Conservation (phyloP, 1,140 invertebrate genomes). For the Drosophila setifemur region DNA sequence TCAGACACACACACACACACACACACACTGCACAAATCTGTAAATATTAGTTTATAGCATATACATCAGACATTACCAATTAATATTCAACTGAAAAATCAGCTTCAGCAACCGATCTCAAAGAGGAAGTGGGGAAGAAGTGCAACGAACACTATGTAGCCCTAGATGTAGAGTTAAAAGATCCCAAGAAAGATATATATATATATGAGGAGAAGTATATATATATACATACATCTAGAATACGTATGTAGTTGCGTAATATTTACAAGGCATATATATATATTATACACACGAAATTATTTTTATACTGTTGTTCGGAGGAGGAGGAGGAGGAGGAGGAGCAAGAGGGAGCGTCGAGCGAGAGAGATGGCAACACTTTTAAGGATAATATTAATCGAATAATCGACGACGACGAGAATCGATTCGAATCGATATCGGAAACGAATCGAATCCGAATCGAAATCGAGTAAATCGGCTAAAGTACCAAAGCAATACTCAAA, state of each 20-base stretch:
- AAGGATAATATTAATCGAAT: conserved; percentile 56
- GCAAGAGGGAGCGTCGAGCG: background rate
- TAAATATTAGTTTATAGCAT: conserved; percentile 29
- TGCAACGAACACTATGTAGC: conserved; percentile 71
- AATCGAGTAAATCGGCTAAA: conserved; percentile 82
- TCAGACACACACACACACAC: conserved; percentile 10
- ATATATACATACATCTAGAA: conserved; percentile 61
- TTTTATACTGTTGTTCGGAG: conserved; percentile 71
- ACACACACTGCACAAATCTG: conserved; percentile 47
- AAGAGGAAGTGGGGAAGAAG: conserved; percentile 55
- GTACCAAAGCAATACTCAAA: conserved; percentile 83
- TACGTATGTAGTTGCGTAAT: conserved; percentile 74
- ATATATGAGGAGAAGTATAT: conserved; percentile 56
- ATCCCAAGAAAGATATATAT: no score
- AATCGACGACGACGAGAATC: conserved; percentile 39
- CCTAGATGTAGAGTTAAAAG: conserved; percentile 65
- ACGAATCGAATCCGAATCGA: conserved; percentile 62
- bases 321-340: background rate
- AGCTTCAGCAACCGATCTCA: conserved; percentile 81
- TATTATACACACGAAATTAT: conserved; percentile 70
- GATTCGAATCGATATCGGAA: conserved; percentile 73
- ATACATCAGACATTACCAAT: conserved; percentile 37
- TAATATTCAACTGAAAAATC: conserved; percentile 72
- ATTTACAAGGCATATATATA: conserved; percentile 62
- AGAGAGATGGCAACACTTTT: conserved; percentile 48